phyloP scores from a whole-genome alignment of 1,140 invertebrate genomes.

The Megalopta genalis region DNA sequence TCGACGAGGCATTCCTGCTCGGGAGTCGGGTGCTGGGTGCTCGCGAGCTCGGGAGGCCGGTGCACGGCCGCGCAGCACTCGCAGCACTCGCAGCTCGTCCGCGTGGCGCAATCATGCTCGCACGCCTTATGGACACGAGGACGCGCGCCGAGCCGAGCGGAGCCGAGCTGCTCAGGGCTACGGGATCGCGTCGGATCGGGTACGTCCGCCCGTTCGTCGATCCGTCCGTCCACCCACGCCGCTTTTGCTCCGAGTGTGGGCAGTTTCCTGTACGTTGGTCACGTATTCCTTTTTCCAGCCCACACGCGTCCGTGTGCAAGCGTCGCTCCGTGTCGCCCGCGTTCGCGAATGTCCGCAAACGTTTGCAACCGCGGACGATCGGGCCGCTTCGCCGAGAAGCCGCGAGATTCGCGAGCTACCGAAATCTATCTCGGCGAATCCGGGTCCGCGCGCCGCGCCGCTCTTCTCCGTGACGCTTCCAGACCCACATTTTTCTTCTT shows the following conservation, averaged over 20 bases:
- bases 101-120: not conserved
- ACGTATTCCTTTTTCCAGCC: conserved; percentile 67
- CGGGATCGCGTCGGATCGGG: conserved; percentile 45
- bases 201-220: conserved; percentile 48
- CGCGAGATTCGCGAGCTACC: too few relatives aligned
- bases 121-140: not conserved
- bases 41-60: too few relatives aligned
- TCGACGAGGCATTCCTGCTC: not conserved
- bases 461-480: too few relatives aligned
- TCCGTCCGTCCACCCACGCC: conserved; percentile 64
- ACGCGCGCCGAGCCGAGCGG: too few relatives aligned
- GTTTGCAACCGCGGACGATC: too few relatives aligned
- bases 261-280: conserved; percentile 72
- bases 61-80: conserved; percentile 23
- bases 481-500: too few relatives aligned
- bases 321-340: not conserved
- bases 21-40: too few relatives aligned
- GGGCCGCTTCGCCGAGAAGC: too few relatives aligned
- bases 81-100: conserved; percentile 19
- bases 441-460: too few relatives aligned
- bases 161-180: not conserved
- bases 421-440: too few relatives aligned
- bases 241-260: conserved; percentile 68
- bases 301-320: conserved; percentile 55
- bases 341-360: too few relatives aligned